These are phyloP conservation scores for Sylvilagus bachmani DNA, from an alignment of 2,113 vertebrate species.

Conservation along the genomic window DNA sequence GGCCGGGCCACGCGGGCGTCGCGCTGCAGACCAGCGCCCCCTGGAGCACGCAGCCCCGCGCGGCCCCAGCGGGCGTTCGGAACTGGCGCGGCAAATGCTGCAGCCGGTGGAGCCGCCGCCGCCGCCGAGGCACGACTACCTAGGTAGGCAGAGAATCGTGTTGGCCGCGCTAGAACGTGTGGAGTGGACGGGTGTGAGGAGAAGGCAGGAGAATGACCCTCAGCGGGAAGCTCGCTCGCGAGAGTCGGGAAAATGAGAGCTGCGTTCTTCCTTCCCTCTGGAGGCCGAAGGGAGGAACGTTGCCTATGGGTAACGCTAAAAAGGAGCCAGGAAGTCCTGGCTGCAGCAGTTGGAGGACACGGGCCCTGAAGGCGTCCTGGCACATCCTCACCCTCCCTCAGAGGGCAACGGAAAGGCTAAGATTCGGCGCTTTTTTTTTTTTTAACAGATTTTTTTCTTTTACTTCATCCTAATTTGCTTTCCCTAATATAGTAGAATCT, in stretches of 20 bases:
- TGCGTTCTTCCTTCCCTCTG: not conserved
- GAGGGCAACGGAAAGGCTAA: not conserved
- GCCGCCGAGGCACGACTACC: rapidly evolving
- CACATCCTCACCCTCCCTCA: not conserved
- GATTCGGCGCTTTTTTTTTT: too few species aligned
- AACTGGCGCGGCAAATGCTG: rapidly evolving
- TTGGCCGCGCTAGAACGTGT: not conserved
- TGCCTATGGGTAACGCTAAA: not conserved
- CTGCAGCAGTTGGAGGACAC: not conserved
- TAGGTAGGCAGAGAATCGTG: not conserved
- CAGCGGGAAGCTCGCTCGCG: not conserved
- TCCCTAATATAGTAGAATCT: not conserved
- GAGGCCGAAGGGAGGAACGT: not conserved
- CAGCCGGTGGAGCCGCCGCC: rapidly evolving
- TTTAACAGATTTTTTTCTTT: not conserved
- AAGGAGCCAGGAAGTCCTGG: not conserved
- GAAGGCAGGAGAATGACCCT: not conserved
- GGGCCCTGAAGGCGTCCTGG: too few species aligned
- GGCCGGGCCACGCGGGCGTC: too few species aligned
- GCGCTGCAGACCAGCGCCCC: rapidly evolving
- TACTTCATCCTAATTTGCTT: not conserved
- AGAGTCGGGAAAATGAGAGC: too few species aligned
- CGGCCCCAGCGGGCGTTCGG: constrained; percentile 44
- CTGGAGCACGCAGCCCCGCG: not conserved
- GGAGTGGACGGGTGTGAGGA: too few species aligned